Evolutionary conservation across 2,888 invertebrate species (phyloP).

Genomic region (Tetragonula carbonaria): DNA sequence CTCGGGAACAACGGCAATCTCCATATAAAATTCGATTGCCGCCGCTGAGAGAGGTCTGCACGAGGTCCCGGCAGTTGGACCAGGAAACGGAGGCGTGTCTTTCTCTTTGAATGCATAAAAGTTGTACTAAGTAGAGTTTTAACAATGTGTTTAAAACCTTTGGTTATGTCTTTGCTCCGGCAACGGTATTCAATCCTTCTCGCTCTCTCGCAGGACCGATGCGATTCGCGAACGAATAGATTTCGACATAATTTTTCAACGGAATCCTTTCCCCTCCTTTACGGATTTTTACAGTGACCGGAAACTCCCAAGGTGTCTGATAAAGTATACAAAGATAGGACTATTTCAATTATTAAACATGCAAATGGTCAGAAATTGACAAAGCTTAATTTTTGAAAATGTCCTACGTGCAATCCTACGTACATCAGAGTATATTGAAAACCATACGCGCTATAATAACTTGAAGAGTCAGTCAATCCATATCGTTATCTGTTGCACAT

Average conservation of each 20-base stretch:
- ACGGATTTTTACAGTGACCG: too few species aligned
- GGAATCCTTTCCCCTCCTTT: too few species aligned
- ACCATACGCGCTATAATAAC: too few species aligned
- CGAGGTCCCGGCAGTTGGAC: slow-evolving; percentile 31
- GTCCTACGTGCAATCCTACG: too few species aligned
- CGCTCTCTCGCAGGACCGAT: not conserved
- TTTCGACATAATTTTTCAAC: too few species aligned
- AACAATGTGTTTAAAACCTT: slow-evolving; percentile 69
- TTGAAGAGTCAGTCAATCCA: too few species aligned
- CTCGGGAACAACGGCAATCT: slow-evolving; percentile 76
- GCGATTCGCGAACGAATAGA: too few species aligned
- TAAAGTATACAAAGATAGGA: too few species aligned
- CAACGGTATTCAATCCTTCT: not conserved
- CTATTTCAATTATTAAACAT: too few species aligned
- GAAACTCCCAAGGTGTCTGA: too few species aligned
- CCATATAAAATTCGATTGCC: slow-evolving; percentile 77
- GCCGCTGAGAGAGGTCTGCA: slow-evolving; percentile 23
- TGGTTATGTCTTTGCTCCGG: slow-evolving; percentile 24
- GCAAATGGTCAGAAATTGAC: not conserved
- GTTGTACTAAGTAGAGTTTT: slow-evolving; percentile 64
- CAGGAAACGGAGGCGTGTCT: slow-evolving; percentile 67
- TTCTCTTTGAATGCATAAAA: slow-evolving; percentile 63
- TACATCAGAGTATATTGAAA: too few species aligned
- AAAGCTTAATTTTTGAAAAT: too few species aligned
- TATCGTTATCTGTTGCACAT: not conserved